Percentiles rank a stretch among this genome's conserved stretches.
phyloP scores from a whole-genome alignment of 1,140 invertebrate species.

The Formica selysi region DNA sequence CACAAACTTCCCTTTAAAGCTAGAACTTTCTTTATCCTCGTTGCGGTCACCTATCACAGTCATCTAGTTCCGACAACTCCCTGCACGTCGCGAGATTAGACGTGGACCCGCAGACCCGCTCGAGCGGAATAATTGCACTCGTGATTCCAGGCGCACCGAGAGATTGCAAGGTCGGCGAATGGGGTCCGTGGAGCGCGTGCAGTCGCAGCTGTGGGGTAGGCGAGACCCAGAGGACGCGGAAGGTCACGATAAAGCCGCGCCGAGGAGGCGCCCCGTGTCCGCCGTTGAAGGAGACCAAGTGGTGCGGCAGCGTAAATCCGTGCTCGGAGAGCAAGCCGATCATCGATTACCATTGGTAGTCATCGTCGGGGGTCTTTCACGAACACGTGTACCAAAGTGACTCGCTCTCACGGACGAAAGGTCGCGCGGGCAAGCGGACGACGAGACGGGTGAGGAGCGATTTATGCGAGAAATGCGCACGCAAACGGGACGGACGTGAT shows the following conservation, averaged over 20 bases:
- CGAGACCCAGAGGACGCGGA: slow-evolving; percentile 92
- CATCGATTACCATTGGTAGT: slow-evolving; percentile 81
- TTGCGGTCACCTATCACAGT: slow-evolving; percentile 26
- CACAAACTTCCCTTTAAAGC: no score
- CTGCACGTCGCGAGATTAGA: slow-evolving; percentile 47
- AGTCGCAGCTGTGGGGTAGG: slow-evolving; percentile 95
- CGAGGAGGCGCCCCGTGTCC: slow-evolving; percentile 93
- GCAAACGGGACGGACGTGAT: slow-evolving; percentile 25
- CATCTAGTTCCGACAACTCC: slow-evolving; percentile 23
- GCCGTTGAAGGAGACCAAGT: slow-evolving; percentile 93
- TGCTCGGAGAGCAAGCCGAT: slow-evolving; percentile 85
- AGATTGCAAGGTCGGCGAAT: slow-evolving; percentile 95
- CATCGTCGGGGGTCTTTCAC: slow-evolving; percentile 29
- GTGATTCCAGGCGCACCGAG: slow-evolving; percentile 86
- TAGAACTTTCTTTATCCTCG: neutral
- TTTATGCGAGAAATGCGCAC: slow-evolving; percentile 8
- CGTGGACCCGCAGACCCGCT: slow-evolving; percentile 23
- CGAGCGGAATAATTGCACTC: slow-evolving; percentile 59
- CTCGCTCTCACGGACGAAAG: slow-evolving; percentile 43
- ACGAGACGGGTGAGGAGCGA: slow-evolving; percentile 32
- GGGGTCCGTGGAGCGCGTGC: slow-evolving; percentile 95
- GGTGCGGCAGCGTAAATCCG: slow-evolving; percentile 93
- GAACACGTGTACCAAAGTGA: slow-evolving; percentile 61
- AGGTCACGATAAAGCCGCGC: slow-evolving; percentile 91
- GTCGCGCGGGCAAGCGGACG: neutral